Conservation (phyloP, 2,888 invertebrate genomes). For the Noctua pronuba region DNA sequence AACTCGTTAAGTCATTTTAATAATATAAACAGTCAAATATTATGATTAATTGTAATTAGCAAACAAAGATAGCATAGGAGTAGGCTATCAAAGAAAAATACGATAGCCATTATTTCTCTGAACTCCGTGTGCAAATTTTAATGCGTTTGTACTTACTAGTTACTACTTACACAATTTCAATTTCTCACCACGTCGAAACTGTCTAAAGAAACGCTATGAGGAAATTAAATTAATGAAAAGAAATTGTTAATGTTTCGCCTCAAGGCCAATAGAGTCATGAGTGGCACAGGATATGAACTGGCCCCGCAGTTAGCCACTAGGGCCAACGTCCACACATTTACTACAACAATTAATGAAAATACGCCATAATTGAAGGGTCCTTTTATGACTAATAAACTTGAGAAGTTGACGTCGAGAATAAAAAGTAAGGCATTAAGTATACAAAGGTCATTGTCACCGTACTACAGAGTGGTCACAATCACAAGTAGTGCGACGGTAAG, state of each 20-base stretch:
- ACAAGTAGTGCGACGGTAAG: slow-evolving; percentile 36
- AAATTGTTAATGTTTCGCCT: slow-evolving; percentile 24
- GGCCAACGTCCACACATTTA: slow-evolving; percentile 22
- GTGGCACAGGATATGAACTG: slow-evolving; percentile 29
- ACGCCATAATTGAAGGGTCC: slow-evolving; percentile 30
- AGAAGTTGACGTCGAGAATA: slow-evolving; percentile 27
- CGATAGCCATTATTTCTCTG: slow-evolving; percentile 16
- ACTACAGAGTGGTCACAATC: slow-evolving; percentile 24
- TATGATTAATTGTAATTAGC: slow-evolving; percentile 38
- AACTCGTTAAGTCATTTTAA: slow-evolving; percentile 24
- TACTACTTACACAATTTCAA: slow-evolving; percentile 23
- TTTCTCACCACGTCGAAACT: slow-evolving; percentile 31
- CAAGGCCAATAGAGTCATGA: slow-evolving; percentile 1
- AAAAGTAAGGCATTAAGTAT: slow-evolving; percentile 29
- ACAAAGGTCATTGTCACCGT: slow-evolving; percentile 53
- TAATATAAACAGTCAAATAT: slow-evolving; percentile 38
- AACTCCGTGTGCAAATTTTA: slow-evolving; percentile 32
- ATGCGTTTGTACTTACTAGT: slow-evolving; percentile 8
- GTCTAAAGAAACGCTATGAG: slow-evolving; percentile 15
- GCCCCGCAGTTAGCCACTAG: neutral
- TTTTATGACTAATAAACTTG: slow-evolving; percentile 36
- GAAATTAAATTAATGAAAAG: slow-evolving; percentile 33
- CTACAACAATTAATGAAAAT: slow-evolving; percentile 31
- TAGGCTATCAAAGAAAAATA: slow-evolving; percentile 36
- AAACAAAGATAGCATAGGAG: slow-evolving; percentile 20